Evolutionary conservation across 92 coral and sea anemone species (phyloP).

Genomic region (Paragorgia papillata): DNA sequence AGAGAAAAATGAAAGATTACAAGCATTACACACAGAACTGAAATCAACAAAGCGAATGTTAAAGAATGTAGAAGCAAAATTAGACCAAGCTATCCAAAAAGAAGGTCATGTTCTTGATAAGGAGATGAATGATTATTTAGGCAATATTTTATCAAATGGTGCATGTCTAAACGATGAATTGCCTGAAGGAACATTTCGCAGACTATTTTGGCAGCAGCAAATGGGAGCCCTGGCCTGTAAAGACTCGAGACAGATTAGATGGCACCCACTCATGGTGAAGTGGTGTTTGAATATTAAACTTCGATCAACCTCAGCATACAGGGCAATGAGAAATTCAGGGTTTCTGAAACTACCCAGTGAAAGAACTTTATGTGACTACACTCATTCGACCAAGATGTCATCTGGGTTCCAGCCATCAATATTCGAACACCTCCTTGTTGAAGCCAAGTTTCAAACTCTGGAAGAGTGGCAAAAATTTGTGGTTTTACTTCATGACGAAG

Average conservation of each 20-base stretch:
- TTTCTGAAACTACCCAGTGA: slow-evolving; percentile 41
- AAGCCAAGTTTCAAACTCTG: neutral
- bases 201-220: no score
- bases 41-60: slow-evolving; percentile 14
- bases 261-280: no score
- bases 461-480: slow-evolving; percentile 41
- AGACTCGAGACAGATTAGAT: slow-evolving; percentile 45
- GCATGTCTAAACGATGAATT: no score
- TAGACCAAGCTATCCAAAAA: neutral
- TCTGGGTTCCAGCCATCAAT: slow-evolving; percentile 29
- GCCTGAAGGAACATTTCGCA: no score
- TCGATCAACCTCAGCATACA: slow-evolving; percentile 46
- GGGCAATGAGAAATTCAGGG: slow-evolving; percentile 33
- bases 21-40: slow-evolving; percentile 1
- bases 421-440: slow-evolving; percentile 30
- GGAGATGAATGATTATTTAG: slow-evolving; percentile 12
- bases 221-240: neutral
- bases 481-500: slow-evolving; percentile 36
- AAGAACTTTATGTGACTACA: slow-evolving; percentile 46
- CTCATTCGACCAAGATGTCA: slow-evolving; percentile 39
- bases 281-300: slow-evolving; percentile 29
- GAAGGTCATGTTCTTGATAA: slow-evolving; percentile 18
- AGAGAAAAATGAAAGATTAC: slow-evolving; percentile 8
- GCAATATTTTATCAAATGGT: neutral
- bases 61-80: no score